phyloP scores from a whole-genome alignment of 2,797 vertebrate species.

The Hybognathus amarus region DNA sequence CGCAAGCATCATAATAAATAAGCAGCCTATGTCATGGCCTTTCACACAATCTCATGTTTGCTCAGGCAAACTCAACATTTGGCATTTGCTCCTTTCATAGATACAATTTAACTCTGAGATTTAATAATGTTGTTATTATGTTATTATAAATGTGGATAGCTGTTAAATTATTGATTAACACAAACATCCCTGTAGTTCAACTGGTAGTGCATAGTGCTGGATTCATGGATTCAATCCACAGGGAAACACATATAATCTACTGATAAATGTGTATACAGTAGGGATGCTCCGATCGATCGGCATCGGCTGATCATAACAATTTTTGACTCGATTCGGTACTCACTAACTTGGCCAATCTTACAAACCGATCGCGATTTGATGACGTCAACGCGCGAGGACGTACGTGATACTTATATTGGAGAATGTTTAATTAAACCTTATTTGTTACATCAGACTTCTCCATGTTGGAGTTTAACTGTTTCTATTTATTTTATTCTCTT shows the following conservation, averaged over 20 bases:
- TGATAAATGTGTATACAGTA: neutral
- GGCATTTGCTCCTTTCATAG: constrained; percentile 41
- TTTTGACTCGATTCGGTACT: too few species aligned
- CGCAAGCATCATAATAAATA: constrained; percentile 38
- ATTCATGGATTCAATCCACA: neutral
- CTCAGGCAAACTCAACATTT: constrained; percentile 35
- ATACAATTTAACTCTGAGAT: constrained; percentile 28
- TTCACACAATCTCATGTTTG: constrained; percentile 62
- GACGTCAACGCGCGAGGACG: too few species aligned
- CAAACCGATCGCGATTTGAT: too few species aligned
- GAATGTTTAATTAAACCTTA: too few species aligned
- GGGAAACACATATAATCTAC: neutral
- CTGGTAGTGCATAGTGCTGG: neutral
- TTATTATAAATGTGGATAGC: constrained; percentile 9
- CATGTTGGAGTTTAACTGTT: too few species aligned
- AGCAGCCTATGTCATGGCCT: constrained; percentile 44
- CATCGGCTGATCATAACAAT: too few species aligned
- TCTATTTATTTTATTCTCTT: too few species aligned
- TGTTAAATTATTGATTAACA: neutral
- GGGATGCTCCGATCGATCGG: too few species aligned
- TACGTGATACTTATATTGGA: too few species aligned
- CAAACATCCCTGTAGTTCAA: neutral
- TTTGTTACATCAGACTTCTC: too few species aligned
- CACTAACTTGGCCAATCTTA: too few species aligned
- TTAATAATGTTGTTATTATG: constrained; percentile 1